phyloP scores from a whole-genome alignment of 1,140 invertebrate genomes.

The Marisa cornuarietis region DNA sequence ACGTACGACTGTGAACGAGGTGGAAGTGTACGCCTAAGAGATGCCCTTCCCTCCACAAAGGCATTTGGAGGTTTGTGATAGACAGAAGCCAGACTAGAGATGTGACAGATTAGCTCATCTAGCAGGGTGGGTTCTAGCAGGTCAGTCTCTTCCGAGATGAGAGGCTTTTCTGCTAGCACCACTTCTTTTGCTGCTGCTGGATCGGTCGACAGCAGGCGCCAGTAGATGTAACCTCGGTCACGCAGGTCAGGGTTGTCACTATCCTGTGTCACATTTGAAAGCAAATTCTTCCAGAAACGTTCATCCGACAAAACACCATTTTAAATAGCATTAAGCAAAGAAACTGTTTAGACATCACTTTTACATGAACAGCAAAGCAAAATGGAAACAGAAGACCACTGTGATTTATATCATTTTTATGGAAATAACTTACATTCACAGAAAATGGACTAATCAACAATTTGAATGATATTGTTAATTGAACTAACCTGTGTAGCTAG shows the following conservation, averaged over 20 bases:
- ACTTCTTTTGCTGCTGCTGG: conserved; percentile 98
- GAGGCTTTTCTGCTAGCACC: conserved; percentile 98
- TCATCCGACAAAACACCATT: too few species aligned
- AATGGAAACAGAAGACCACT: neutral
- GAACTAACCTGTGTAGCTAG: conserved; percentile 83
- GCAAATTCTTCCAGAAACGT: neutral
- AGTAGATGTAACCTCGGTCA: conserved; percentile 99
- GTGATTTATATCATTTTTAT: neutral
- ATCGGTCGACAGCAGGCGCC: conserved; percentile 97
- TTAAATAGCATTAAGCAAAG: too few species aligned
- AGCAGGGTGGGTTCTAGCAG: conserved; percentile 95
- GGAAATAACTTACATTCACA: neutral
- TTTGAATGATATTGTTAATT: neutral
- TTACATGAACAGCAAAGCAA: neutral
- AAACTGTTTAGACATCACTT: too few species aligned
- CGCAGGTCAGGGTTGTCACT: conserved; percentile 99
- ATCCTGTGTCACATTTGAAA: conserved; percentile 71
- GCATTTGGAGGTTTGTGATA: conserved; percentile 99
- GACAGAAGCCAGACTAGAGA: conserved; percentile 97
- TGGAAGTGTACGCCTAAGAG: conserved; percentile 60
- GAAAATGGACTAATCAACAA: neutral
- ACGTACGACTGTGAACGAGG: conserved; percentile 57
- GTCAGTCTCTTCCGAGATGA: conserved; percentile 99
- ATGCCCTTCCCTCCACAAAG: conserved; percentile 87
- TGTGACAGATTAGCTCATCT: conserved; percentile 99